These are phyloP conservation scores for Ochotona curzoniae DNA, from an alignment of 2,113 vertebrate species.

Conservation along the genomic window DNA sequence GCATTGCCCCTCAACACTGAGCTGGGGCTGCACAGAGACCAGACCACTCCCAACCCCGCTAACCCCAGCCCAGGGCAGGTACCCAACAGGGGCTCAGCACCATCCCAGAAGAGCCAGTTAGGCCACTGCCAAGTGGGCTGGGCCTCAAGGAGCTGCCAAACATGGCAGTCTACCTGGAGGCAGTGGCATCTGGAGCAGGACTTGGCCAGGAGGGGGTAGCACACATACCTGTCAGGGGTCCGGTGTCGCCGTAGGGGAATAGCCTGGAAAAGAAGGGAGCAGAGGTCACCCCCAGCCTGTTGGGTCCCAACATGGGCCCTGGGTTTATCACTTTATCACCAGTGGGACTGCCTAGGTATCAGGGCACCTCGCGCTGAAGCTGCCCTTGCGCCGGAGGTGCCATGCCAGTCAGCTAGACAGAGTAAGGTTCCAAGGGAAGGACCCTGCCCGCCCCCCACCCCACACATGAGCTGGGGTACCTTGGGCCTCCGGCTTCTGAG, in stretches of 20 bases:
- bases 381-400: too few species aligned
- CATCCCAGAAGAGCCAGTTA: not conserved
- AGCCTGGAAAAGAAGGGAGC: constrained; percentile 85
- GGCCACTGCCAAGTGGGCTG: too few species aligned
- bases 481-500: constrained; percentile 88
- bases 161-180: not conserved
- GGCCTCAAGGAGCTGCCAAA: not conserved
- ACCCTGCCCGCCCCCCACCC: too few species aligned
- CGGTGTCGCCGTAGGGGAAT: constrained; percentile 90
- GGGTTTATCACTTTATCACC: rapidly evolving
- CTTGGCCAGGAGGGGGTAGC: not conserved
- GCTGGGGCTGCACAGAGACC: not conserved
- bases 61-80: too few species aligned
- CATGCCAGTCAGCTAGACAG: not conserved
- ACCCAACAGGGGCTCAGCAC: not conserved
- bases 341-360: rapidly evolving
- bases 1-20: not conserved
- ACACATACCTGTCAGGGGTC: constrained; percentile 91
- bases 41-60: too few species aligned
- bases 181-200: not conserved
- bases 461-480: constrained; percentile 81
- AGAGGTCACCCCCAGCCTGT: not conserved
- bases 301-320: not conserved
- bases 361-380: not conserved
- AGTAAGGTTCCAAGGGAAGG: rapidly evolving